These are phyloP conservation scores for Procambarus clarkii DNA, from an alignment of 1,140 invertebrate species.

Conservation along the genomic window DNA sequence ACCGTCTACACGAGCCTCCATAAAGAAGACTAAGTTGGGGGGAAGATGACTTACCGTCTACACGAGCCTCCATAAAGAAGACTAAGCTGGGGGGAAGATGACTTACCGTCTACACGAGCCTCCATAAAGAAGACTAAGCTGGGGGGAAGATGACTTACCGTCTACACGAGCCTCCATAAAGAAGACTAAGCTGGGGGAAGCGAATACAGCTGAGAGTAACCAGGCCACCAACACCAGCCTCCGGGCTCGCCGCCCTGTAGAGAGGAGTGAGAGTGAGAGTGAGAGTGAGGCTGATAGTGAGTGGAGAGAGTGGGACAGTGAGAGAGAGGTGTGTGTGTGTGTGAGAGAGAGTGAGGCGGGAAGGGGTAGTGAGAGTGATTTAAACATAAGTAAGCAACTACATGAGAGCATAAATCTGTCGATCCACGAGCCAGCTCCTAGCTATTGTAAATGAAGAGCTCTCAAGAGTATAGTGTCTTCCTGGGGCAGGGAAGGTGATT, in stretches of 20 bases:
- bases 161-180: slow-evolving; percentile 83
- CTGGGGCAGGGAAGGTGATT: too few relatives aligned
- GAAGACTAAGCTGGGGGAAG: slow-evolving; percentile 87
- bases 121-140: neutral
- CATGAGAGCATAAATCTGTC: too few relatives aligned
- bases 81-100: neutral
- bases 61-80: neutral
- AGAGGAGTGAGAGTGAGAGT: too few relatives aligned
- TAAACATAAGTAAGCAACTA: too few relatives aligned
- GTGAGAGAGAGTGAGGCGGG: neutral
- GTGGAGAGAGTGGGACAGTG: neutral
- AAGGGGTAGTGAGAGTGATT: too few relatives aligned
- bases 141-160: slow-evolving; percentile 68
- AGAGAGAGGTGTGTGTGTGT: neutral
- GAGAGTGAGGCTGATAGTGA: neutral
- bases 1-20: neutral
- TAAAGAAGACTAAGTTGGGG: neutral
- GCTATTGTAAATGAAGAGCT: too few relatives aligned
- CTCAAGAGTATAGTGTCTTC: too few relatives aligned
- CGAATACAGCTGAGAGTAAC: slow-evolving; percentile 88
- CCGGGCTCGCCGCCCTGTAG: slow-evolving; percentile 87
- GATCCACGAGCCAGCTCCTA: too few relatives aligned
- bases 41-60: neutral
- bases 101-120: neutral
- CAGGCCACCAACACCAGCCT: slow-evolving; percentile 87